Conservation (phyloP, 2,888 invertebrate genomes). For the Sipha maydis region DNA sequence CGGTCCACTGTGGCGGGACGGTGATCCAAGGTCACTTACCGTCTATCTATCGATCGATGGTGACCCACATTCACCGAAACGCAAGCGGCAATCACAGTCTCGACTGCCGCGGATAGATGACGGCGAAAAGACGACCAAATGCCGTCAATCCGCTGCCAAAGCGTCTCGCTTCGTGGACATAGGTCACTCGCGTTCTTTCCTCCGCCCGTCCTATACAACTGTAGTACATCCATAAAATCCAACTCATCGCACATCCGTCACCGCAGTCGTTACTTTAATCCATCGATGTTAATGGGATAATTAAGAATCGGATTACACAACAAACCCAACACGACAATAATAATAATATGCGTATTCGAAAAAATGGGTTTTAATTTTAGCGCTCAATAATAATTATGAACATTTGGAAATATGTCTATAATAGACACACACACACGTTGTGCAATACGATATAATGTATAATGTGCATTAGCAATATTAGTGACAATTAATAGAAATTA, state of each 20-base stretch:
- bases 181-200: not conserved
- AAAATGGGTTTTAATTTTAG: no score
- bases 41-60: not conserved
- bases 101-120: not conserved
- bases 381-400: no score
- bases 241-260: no score
- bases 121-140: not conserved
- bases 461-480: not conserved
- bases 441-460: not conserved
- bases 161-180: not conserved
- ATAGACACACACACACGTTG: not conserved
- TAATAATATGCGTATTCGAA: no score
- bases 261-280: no score
- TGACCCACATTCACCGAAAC: conserved; percentile 40
- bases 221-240: no score
- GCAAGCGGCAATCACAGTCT: not conserved
- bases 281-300: no score
- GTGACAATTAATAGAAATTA: not conserved
- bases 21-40: conserved; percentile 27
- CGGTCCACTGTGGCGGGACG: not conserved
- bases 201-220: no score
- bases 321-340: no score
- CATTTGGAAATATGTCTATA: no score
- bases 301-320: no score
- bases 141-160: not conserved